Evolutionary conservation across 1,140 invertebrate genomes (phyloP).

Genomic region (Euglossa dilemma): DNA sequence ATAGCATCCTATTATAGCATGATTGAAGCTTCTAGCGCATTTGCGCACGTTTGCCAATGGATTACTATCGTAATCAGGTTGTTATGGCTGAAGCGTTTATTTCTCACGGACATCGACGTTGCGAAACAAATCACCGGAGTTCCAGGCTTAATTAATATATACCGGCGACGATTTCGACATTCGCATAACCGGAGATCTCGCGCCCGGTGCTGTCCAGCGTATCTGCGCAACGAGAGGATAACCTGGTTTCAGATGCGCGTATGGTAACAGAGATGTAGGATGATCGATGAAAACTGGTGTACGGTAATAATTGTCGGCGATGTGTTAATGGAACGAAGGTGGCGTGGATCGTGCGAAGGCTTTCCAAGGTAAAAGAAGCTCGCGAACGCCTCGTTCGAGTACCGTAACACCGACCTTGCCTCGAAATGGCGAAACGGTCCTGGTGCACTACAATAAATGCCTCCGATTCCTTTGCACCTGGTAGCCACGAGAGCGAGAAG

Average conservation of each 20-base stretch:
- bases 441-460: conserved; percentile 61
- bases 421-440: conserved; percentile 66
- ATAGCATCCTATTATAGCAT: background rate
- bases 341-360: conserved; percentile 5
- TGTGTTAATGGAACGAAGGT: conserved; percentile 26
- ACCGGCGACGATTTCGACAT: background rate
- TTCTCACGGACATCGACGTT: background rate
- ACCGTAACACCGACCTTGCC: conserved; percentile 79
- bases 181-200: background rate
- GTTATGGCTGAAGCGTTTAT: background rate
- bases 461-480: conserved; percentile 55
- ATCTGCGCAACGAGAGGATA: conserved; percentile 9
- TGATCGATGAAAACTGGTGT: conserved; percentile 16
- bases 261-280: conserved; percentile 7
- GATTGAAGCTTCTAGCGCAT: background rate
- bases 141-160: background rate
- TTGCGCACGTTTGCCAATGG: conserved; percentile 1
- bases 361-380: conserved; percentile 33
- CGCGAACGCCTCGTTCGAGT: conserved; percentile 58
- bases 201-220: background rate
- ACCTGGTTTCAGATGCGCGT: conserved; percentile 18
- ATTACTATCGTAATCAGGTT: background rate
- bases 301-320: conserved; percentile 17
- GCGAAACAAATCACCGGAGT: background rate
- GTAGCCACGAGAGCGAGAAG: conserved; percentile 14